Evolutionary conservation across 1,140 invertebrate species (phyloP).

Genomic region (Drosophila yakuba): DNA sequence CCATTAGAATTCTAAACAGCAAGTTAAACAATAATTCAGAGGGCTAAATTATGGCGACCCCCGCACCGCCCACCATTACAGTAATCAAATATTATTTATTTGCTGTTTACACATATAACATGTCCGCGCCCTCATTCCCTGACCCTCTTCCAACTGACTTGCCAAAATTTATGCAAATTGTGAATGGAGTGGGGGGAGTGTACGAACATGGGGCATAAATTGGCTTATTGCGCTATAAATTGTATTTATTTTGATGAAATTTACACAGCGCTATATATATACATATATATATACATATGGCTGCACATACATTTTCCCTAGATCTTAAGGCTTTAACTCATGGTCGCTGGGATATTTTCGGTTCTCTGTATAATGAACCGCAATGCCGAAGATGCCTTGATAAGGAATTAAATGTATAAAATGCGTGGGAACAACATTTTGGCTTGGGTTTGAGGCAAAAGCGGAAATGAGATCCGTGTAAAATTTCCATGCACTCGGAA

Average conservation of each 20-base stretch:
- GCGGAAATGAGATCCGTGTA: slow-evolving; percentile 43
- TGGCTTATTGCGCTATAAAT: slow-evolving; percentile 82
- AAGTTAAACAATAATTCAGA: slow-evolving; percentile 66
- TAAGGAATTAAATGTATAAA: slow-evolving; percentile 75
- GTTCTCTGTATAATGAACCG: slow-evolving; percentile 64
- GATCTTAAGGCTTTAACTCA: slow-evolving; percentile 68
- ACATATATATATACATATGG: not conserved
- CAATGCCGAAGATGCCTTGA: slow-evolving; percentile 51
- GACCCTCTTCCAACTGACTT: slow-evolving; percentile 9
- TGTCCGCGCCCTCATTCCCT: slow-evolving; percentile 28
- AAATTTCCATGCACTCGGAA: slow-evolving; percentile 21
- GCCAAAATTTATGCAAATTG: slow-evolving; percentile 79
- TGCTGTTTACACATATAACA: slow-evolving; percentile 76
- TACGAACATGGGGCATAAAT: slow-evolving; percentile 73
- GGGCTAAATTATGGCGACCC: slow-evolving; percentile 47
- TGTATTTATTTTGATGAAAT: slow-evolving; percentile 83
- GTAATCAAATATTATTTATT: slow-evolving; percentile 83
- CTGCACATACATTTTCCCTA: not conserved
- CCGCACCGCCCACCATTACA: not conserved
- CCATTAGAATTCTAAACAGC: slow-evolving; percentile 56
- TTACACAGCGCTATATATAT: slow-evolving; percentile 53
- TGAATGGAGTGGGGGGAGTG: slow-evolving; percentile 49
- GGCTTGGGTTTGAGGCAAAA: slow-evolving; percentile 10
- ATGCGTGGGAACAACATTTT: slow-evolving; percentile 61
- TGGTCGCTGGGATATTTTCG: slow-evolving; percentile 14